A percentile compares a stretch with the other conserved stretches of the same genome.
phyloP scores from a whole-genome alignment of 2,797 vertebrate genomes.

The Xyrichtys novacula region DNA sequence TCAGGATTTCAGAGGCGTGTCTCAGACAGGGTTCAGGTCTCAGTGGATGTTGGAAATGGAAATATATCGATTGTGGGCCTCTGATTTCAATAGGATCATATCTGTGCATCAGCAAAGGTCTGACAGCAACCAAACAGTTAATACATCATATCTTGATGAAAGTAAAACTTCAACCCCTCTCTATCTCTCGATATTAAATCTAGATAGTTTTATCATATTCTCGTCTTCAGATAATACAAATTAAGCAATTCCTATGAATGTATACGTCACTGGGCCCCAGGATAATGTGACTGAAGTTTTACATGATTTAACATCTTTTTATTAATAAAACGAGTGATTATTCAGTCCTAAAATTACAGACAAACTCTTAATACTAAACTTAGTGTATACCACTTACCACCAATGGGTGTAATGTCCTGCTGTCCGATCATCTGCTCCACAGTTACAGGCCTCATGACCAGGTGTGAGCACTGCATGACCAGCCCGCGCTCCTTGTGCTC shows the following conservation, averaged over 20 bases:
- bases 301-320: not conserved
- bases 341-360: not conserved
- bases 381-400: constrained; percentile 69
- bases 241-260: too few species aligned
- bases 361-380: not conserved
- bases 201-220: not conserved
- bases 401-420: constrained; percentile 90
- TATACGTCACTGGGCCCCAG: not conserved
- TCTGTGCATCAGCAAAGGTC: too few species aligned
- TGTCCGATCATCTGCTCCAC: constrained; percentile 99
- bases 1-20: too few species aligned
- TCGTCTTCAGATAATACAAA: not conserved
- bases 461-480: constrained; percentile 98
- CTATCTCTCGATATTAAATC: not conserved
- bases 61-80: too few species aligned
- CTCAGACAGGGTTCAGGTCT: too few species aligned
- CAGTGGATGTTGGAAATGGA: too few species aligned
- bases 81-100: too few species aligned
- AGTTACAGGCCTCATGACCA: constrained; percentile 96
- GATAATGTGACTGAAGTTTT: not conserved
- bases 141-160: too few species aligned
- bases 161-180: not conserved
- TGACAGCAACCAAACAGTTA: too few species aligned
- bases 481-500: constrained; percentile 98
- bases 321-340: not conserved